Evolutionary conservation across 2,113 vertebrate genomes (phyloP), one percentile per base, ranked within the genome.

Genomic region (Pelodiscus sinensis): DNA sequence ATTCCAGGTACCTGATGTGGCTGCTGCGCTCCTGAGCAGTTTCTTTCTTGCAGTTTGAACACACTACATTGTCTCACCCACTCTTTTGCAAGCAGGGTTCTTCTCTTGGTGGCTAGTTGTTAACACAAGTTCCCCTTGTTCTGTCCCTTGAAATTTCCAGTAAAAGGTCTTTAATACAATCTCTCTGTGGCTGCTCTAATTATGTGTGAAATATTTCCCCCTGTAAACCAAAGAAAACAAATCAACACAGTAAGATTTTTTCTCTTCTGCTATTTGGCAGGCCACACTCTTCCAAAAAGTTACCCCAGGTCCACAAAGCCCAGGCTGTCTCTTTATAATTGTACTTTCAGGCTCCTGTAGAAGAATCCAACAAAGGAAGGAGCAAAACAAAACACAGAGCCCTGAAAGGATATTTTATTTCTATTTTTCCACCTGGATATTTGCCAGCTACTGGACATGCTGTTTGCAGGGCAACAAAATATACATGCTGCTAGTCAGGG

Each of bases 191-290:
- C 97, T 94, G 95, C 73, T 96, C 94, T 98, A 98, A 98, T 98
- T 98, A 98, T 97, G 98, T 98, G 97, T 97, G 98, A 98, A 98
- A 98, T 98, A 97, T 92, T 97, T 98, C 95, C 90, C n/a, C 86
- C 90, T 95, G 35, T 92, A 97, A 98, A 98, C 97, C 97, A 98
- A 98, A 97, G 97, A 97, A 98, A 98, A 98, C 97, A 98, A 98
- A 97, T 96, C 83, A 96, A 87, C 97, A 98, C 98, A 98, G 97
- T 98, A 93, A 95, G 88, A 96, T 92, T 96, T 96, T 98, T 98
- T 98, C 98, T 98, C 96, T 96, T 3, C 0, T 89, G 82, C 92
- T 93, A 38, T 81, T 94, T 97, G 96, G 92, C 96, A 94, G 90
- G 93, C 94, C 94, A 95, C 81, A 2, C 90, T 92, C 95, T 94